Evolutionary conservation across 1,140 invertebrate species (phyloP).

Genomic region (Metopolophium dirhodum): DNA sequence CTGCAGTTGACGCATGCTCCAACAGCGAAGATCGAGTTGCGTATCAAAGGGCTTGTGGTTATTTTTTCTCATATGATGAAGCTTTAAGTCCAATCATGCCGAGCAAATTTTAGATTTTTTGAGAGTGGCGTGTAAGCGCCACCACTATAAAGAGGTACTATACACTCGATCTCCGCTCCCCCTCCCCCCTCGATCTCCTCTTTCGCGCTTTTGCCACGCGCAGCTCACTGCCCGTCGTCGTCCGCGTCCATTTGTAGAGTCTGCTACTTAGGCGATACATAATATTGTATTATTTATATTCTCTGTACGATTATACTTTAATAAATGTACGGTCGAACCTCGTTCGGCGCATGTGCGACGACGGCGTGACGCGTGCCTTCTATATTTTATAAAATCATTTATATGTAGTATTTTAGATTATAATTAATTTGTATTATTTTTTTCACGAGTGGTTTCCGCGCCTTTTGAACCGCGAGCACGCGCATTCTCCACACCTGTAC

Average conservation of each 20-base stretch:
- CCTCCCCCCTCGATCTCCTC: not conserved
- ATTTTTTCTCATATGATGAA: not conserved
- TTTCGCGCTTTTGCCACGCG: not conserved
- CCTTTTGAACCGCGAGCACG: not conserved
- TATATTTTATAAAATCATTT: not conserved
- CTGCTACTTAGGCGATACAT: not conserved
- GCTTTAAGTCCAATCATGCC: not conserved
- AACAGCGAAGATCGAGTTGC: not conserved
- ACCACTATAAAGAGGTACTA: not conserved
- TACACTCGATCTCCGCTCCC: not conserved
- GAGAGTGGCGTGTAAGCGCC: not conserved
- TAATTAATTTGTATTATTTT: not conserved
- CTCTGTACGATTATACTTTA: not conserved
- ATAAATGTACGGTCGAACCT: constrained; percentile 18
- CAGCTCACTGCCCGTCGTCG: not conserved
- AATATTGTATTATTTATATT: not conserved
- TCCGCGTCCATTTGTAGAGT: not conserved
- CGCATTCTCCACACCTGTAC: not conserved
- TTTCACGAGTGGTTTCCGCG: constrained; percentile 21
- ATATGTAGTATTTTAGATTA: not conserved
- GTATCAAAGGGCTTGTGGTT: not conserved
- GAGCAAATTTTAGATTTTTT: not conserved
- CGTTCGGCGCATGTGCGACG: constrained; percentile 28
- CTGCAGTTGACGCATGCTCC: not conserved
- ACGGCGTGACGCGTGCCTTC: not conserved